These are phyloP conservation scores for Unio pictorum DNA, from an alignment of 2,888 invertebrate species.

Conservation along the genomic window DNA sequence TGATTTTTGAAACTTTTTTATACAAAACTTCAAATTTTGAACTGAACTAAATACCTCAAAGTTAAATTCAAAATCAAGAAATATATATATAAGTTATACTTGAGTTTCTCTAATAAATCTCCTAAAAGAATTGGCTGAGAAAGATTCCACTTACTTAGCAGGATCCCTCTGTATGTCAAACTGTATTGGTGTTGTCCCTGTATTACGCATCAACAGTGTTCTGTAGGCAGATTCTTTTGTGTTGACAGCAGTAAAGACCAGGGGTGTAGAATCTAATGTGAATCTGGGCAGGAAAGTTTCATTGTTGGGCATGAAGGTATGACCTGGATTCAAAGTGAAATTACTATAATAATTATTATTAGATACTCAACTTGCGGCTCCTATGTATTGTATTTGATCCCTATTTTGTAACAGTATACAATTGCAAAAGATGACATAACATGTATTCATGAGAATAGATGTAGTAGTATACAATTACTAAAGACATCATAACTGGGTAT, in stretches of 20 bases:
- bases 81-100: not conserved
- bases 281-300: slow-evolving; percentile 68
- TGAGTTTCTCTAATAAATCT: not conserved
- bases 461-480: too few relatives aligned
- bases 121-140: not conserved
- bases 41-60: too few relatives aligned
- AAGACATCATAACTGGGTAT: too few relatives aligned
- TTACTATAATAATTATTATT: too few relatives aligned
- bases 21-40: too few relatives aligned
- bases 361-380: too few relatives aligned
- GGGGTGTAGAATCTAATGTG: slow-evolving; percentile 46
- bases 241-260: slow-evolving; percentile 68
- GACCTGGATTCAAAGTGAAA: slow-evolving; percentile 48
- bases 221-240: slow-evolving; percentile 63
- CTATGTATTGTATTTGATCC: too few relatives aligned
- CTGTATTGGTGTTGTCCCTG: slow-evolving; percentile 65
- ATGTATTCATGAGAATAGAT: too few relatives aligned
- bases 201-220: slow-evolving; percentile 62
- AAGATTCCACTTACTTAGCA: slow-evolving; percentile 40
- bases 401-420: too few relatives aligned
- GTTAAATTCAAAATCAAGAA: too few relatives aligned
- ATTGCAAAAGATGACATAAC: too few relatives aligned
- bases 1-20: too few relatives aligned
- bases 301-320: slow-evolving; percentile 67
- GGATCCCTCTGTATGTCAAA: slow-evolving; percentile 63